Conservation (phyloP, 1,140 invertebrate genomes). For the Hylaeus volcanicus region DNA sequence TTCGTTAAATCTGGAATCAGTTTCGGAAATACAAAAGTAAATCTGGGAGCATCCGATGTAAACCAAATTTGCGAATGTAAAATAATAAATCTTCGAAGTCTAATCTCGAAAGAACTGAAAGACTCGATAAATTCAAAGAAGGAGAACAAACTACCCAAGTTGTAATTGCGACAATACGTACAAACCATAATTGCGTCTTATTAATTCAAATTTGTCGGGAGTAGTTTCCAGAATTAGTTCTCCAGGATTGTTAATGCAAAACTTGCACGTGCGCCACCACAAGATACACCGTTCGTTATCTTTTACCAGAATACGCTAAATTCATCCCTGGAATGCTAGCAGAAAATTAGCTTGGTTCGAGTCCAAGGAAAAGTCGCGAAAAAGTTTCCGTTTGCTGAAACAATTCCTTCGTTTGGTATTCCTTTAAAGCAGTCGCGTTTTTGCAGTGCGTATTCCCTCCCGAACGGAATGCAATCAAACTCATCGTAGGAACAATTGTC, state of each 20-base stretch:
- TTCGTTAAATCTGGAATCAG: too few relatives aligned
- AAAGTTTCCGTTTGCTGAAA: neutral
- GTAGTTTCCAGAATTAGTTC: neutral
- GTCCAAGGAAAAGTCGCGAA: neutral
- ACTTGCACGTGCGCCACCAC: neutral
- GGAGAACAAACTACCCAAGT: too few relatives aligned
- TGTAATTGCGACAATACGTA: too few relatives aligned
- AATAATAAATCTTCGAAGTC: too few relatives aligned
- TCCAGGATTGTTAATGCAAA: neutral
- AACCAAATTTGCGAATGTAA: too few relatives aligned
- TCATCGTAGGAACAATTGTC: neutral
- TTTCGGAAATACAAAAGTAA: too few relatives aligned
- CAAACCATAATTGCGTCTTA: too few relatives aligned
- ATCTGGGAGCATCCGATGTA: too few relatives aligned
- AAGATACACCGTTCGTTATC: constrained; percentile 2
- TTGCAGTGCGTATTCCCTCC: too few relatives aligned
- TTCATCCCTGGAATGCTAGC: neutral
- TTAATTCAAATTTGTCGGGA: neutral
- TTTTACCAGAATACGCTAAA: neutral
- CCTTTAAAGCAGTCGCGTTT: neutral
- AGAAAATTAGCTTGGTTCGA: constrained; percentile 26
- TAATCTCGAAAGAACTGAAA: too few relatives aligned
- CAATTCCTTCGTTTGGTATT: neutral
- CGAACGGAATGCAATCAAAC: neutral
- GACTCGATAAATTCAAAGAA: too few relatives aligned